Conservation (phyloP, 2,888 invertebrate species). For the Sisyra nigra region DNA sequence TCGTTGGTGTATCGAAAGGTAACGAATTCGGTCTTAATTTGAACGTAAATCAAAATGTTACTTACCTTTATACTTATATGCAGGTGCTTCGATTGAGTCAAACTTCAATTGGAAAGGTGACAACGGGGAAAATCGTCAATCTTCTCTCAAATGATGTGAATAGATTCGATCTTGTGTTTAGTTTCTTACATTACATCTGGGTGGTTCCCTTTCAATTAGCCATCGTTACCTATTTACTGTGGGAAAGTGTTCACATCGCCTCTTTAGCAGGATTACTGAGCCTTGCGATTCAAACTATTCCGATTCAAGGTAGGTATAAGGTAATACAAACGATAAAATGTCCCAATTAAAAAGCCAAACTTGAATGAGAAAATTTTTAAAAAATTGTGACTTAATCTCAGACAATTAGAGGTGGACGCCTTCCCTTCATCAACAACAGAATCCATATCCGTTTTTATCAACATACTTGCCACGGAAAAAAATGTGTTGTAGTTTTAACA, state of each 20-base stretch:
- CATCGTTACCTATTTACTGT: constrained; percentile 65
- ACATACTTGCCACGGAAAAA: no score
- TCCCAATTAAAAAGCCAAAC: no score
- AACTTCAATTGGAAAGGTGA: constrained; percentile 49
- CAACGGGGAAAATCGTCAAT: constrained; percentile 85
- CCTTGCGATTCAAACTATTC: constrained; percentile 62
- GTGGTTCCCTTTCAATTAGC: constrained; percentile 51
- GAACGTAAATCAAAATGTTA: no score
- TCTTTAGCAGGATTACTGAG: constrained; percentile 57
- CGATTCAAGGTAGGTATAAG: constrained; percentile 59
- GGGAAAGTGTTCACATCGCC: constrained; percentile 53
- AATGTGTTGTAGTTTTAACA: no score
- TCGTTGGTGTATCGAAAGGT: constrained; percentile 79
- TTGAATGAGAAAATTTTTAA: no score
- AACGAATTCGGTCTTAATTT: constrained; percentile 10
- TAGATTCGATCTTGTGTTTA: constrained; percentile 72
- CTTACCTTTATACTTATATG: no score
- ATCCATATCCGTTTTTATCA: no score
- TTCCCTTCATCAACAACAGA: no score
- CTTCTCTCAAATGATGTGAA: constrained; percentile 87
- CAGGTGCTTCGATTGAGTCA: constrained; percentile 57
- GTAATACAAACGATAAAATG: no score
- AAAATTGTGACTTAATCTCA: no score
- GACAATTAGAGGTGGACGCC: no score
- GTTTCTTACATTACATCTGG: constrained; percentile 78